These are phyloP conservation scores for Limnephilus lunatus DNA, from an alignment of 2,888 invertebrate species.

Conservation along the genomic window DNA sequence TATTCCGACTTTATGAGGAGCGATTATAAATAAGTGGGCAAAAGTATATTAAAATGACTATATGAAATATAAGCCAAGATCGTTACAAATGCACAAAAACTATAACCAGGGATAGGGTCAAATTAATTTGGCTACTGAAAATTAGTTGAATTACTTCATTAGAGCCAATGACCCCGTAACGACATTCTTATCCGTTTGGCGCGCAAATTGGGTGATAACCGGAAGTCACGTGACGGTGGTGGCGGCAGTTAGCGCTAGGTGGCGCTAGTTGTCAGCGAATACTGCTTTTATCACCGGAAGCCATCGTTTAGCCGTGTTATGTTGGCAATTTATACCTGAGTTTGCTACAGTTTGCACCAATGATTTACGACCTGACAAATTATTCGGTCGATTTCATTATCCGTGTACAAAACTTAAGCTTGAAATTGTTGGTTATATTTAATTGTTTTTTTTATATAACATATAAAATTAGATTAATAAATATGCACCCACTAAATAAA, in stretches of 20 bases:
- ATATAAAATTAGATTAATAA: too few relatives aligned
- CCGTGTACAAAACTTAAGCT: not conserved
- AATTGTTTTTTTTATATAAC: not conserved
- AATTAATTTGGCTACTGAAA: not conserved
- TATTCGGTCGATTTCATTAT: not conserved
- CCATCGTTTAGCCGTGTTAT: constrained; percentile 23
- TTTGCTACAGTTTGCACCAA: not conserved
- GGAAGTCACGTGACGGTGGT: constrained; percentile 29
- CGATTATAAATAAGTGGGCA: too few relatives aligned
- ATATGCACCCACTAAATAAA: too few relatives aligned
- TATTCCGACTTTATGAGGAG: too few relatives aligned
- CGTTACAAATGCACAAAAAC: not conserved
- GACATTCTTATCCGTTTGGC: constrained; percentile 38
- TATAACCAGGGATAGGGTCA: not conserved
- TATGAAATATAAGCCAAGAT: not conserved
- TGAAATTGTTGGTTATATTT: not conserved
- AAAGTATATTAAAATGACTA: too few relatives aligned
- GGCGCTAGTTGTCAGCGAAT: constrained; percentile 22
- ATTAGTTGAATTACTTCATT: not conserved
- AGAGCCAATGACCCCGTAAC: not conserved
- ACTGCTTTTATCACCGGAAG: constrained; percentile 28
- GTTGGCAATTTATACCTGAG: not conserved
- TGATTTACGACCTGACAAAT: constrained; percentile 15
- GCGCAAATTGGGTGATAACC: constrained; percentile 42
- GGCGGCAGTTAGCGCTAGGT: constrained; percentile 26